Evolutionary conservation across 2,113 vertebrate genomes (phyloP).

Genomic region (Sturnira hondurensis): DNA sequence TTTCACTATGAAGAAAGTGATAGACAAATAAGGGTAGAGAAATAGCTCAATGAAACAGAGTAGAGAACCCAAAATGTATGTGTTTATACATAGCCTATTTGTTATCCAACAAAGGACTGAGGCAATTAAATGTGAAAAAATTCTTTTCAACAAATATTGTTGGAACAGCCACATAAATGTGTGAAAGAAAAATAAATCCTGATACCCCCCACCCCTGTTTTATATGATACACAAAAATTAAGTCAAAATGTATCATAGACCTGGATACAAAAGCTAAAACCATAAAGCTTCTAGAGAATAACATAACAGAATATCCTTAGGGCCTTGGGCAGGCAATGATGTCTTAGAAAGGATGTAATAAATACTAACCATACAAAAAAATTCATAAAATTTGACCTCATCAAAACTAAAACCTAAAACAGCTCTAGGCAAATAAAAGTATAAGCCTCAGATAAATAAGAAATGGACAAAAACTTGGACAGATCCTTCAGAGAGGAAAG

Average conservation of each 20-base stretch:
- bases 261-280: neutral
- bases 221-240: neutral
- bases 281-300: constrained; percentile 6
- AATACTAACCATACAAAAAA: neutral
- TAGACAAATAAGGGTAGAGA: neutral
- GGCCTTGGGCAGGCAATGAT: neutral
- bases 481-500: neutral
- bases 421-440: neutral
- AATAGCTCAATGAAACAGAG: neutral
- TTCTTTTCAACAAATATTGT: neutral
- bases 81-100: neutral
- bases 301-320: neutral
- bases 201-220: neutral
- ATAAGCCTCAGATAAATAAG: neutral
- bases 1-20: neutral
- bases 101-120: neutral
- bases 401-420: neutral
- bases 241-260: neutral
- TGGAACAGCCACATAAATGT: neutral
- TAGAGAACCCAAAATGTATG: neutral
- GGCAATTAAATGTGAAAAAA: neutral
- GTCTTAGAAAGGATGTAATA: neutral
- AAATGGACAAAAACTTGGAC: neutral
- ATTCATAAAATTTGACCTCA: neutral
- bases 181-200: neutral